A percentile compares a stretch with the other conserved stretches of the same genome.
phyloP scores from a whole-genome alignment of 2,888 invertebrate species.

The Lycophotia porphyrea region DNA sequence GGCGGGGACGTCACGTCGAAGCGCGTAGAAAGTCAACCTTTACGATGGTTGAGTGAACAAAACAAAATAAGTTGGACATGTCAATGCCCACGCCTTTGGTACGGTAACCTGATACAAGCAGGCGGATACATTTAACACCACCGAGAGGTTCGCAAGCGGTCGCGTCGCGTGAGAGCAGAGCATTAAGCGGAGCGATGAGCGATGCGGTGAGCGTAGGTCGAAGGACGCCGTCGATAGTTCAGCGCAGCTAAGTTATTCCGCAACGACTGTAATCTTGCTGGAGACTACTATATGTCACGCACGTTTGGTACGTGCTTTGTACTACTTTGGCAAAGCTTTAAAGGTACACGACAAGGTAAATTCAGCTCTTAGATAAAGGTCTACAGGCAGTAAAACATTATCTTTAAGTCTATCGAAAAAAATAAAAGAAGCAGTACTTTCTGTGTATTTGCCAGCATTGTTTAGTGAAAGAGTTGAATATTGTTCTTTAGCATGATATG shows the following conservation, averaged over 20 bases:
- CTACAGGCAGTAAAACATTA: constrained; percentile 56
- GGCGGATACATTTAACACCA: constrained; percentile 89
- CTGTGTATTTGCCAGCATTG: constrained; percentile 23
- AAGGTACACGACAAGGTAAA: constrained; percentile 59
- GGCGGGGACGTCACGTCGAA: constrained; percentile 84
- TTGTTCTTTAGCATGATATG: constrained; percentile 27
- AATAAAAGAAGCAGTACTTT: constrained; percentile 38
- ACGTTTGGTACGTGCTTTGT: constrained; percentile 74
- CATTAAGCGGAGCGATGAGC: constrained; percentile 80
- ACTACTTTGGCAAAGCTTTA: constrained; percentile 65
- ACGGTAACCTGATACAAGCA: constrained; percentile 88
- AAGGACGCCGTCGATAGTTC: constrained; percentile 75
- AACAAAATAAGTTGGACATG: constrained; percentile 89
- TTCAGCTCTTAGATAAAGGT: constrained; percentile 60
- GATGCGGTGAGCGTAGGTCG: constrained; percentile 72
- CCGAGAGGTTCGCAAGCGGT: constrained; percentile 80
- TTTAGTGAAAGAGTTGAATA: constrained; percentile 25
- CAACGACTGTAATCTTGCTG: constrained; percentile 76
- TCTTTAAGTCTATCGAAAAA: constrained; percentile 44
- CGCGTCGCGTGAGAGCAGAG: constrained; percentile 73
- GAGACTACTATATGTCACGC: constrained; percentile 84
- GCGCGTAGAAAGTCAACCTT: constrained; percentile 88
- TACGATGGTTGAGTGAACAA: constrained; percentile 86
- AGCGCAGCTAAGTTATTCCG: constrained; percentile 76
- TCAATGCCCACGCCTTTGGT: constrained; percentile 90